Conservation (phyloP, 2,888 invertebrate species). For the Andrena praecox region DNA sequence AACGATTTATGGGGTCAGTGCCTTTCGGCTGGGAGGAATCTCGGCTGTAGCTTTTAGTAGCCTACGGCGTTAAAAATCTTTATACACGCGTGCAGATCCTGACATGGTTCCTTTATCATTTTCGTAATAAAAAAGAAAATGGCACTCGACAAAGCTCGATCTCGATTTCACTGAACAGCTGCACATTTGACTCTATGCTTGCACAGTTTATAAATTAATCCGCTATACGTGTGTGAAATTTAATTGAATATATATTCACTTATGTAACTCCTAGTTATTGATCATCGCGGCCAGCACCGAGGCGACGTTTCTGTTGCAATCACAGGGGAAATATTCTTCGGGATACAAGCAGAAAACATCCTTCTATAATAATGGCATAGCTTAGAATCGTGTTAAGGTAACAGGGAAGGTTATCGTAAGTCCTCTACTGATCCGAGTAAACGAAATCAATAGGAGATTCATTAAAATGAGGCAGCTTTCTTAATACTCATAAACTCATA, state of each 20-base stretch:
- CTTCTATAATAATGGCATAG: slow-evolving; percentile 26
- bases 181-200: slow-evolving; percentile 51
- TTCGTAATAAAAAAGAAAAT: not conserved
- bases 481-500: slow-evolving; percentile 54
- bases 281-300: slow-evolving; percentile 49
- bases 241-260: slow-evolving; percentile 46
- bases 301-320: slow-evolving; percentile 38
- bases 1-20: slow-evolving; percentile 41
- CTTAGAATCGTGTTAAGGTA: slow-evolving; percentile 40
- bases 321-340: slow-evolving; percentile 19
- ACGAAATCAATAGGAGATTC: slow-evolving; percentile 32
- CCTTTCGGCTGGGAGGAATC: slow-evolving; percentile 36
- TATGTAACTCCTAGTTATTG: slow-evolving; percentile 47
- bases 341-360: slow-evolving; percentile 33
- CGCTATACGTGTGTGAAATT: slow-evolving; percentile 42
- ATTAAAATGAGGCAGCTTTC: slow-evolving; percentile 41
- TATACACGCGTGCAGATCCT: slow-evolving; percentile 16
- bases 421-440: slow-evolving; percentile 36
- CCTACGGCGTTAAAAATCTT: slow-evolving; percentile 21
- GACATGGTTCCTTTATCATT: not conserved
- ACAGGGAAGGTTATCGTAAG: slow-evolving; percentile 41
- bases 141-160: slow-evolving; percentile 16
- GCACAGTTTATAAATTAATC: slow-evolving; percentile 51
- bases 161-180: slow-evolving; percentile 20
- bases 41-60: slow-evolving; percentile 28